Base-by-base conservation (phyloP, 2,113 vertebrate genomes). In the Lepus timidus region DNA sequence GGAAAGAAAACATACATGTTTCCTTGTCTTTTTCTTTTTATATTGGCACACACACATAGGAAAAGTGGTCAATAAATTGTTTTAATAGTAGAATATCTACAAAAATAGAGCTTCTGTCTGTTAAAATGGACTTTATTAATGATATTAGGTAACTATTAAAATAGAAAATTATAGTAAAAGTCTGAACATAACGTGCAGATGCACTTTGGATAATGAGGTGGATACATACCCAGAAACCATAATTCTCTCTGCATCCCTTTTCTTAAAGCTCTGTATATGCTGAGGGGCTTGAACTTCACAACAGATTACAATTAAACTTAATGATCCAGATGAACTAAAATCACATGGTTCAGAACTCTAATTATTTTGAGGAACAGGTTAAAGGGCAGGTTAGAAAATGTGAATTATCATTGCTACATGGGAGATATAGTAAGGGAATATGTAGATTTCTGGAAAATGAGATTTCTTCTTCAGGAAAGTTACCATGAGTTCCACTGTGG, bases 321-420 rank as follows among this genome's bases (percentile, higher is more conserved):
- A 22, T 79, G 4, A 86, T 81, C 9, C 76, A 88, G 82, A 71
- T 82, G 58, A 96, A 93, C 65, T 82, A 51, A 95, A 93, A 27
- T 70, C 4, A 39, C 36, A 67, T 20, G 31, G 49, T 76, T 17
- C 23, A 87, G 44, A 90, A 49, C 5, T 39, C 62, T 51, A 33
- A 85, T n/a, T 86, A 62, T 58, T 73, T 75, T 85, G 49, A 88
- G 49, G 61, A 71, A 25, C 51, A 90, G 49, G 49, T 22, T 55
- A 67, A 96, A 79, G 14, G 39, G 67, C 19, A 39, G 20, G 6
- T 67, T 73, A 27, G 87, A 36, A 87, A 79, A 51, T 61, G 22
- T 67, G 44, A 13, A 67, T 91, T 88, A 81, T 70, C 31, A 70
- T 31, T 10, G 33, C 9, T 78, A 31, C n/a, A 82, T 19, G n/a